Percentiles rank a stretch among this genome's conserved stretches.
Evolutionary conservation across 2,113 vertebrate genomes (phyloP).

Genomic region (Okapia johnstoni): DNA sequence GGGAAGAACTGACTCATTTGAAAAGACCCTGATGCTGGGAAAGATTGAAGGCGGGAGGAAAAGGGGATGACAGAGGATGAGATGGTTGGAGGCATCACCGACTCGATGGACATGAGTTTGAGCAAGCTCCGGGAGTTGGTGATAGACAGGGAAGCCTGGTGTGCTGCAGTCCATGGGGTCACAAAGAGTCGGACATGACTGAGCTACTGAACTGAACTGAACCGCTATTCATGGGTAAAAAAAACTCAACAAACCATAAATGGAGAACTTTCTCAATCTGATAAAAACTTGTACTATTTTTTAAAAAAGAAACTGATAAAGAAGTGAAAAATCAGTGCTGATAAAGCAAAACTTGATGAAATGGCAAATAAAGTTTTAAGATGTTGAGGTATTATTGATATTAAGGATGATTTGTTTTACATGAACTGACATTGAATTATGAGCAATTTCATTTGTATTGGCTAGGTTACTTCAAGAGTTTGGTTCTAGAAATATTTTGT

Average conservation of each 20-base stretch:
- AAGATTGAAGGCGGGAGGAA: background rate
- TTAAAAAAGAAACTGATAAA: background rate
- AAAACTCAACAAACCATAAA: background rate
- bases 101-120: background rate
- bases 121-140: background rate
- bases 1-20: background rate
- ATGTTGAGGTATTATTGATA: background rate
- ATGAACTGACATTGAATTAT: background rate
- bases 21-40: background rate
- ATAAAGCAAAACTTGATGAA: background rate
- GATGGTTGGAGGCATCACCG: background rate
- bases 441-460: background rate
- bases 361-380: background rate
- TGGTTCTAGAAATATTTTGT: background rate
- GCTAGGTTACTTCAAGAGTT: background rate
- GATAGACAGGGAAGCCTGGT: background rate
- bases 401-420: background rate
- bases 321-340: background rate
- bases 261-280: background rate
- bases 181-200: background rate
- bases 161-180: background rate
- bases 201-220: background rate
- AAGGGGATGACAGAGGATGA: background rate
- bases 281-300: background rate
- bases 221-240: background rate